Evolutionary conservation across 2,888 invertebrate genomes (phyloP), one percentile per base, ranked within the genome.

Genomic region (Pseudococcus jackbeardsleyi): DNA sequence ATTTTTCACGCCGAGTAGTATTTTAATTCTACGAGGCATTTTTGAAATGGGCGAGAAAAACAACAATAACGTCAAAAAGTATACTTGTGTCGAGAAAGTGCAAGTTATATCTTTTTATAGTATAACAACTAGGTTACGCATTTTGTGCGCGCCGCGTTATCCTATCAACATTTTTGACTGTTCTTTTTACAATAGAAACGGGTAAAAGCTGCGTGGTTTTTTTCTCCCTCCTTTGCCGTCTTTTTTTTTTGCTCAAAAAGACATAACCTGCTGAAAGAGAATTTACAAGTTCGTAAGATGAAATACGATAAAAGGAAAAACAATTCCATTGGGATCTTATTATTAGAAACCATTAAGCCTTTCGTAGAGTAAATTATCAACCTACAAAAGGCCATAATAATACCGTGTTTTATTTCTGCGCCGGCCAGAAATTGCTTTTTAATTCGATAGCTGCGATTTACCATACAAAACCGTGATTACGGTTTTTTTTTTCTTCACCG

Each of bases 341-440:
- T 77, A 77, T 77, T 77, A 64, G 64, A 64, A 64, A 64, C 64
- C 64, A 64, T 64, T 64, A 64, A 64, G 64, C 64, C 22, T 64
- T 64, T 64, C 64, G 19, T 22, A 19, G 22, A 64, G 19, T 64
- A 64, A 64, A 64, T 64, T 64, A 64, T 64, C 64, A 22, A 64
- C 64, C 19, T 64, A 64, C 19, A 64, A 64, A 64, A 50, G 64
- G 64, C 22, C 64, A 22, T 64, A 64, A 22, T 64, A 64, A 50
- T 50, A 50, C 22, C 64, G 64, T 22, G 64, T 64, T 64, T 64
- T 64, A 64, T 64, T 64, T 64, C 64, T 19, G 22, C 64, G 22
- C 7, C 64, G 11, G 22, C 64, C 5, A 50, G 50, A 22, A 64
- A 19, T 22, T 64, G 64, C 19, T 11, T 64, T 64, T 64, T 64